These are phyloP conservation scores for Oncorhynchus mykiss DNA, from an alignment of 2,113 vertebrate genomes.

Conservation along the genomic window DNA sequence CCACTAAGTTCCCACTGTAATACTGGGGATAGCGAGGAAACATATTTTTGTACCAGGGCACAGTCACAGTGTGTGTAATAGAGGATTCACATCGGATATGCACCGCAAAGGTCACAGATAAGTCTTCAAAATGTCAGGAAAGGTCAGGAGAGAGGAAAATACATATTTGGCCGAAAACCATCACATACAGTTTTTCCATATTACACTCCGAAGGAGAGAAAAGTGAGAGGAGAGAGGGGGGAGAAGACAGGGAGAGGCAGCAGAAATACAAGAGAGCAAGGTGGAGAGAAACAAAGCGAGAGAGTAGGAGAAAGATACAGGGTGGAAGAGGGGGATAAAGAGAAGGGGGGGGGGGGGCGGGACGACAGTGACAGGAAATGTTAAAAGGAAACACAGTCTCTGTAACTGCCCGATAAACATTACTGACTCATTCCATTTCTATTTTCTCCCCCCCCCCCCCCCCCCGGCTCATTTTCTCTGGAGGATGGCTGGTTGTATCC, in stretches of 20 bases:
- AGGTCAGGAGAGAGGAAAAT: background rate
- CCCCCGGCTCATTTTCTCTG: background rate
- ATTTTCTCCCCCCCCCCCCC: too few relatives aligned
- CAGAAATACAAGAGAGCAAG: background rate
- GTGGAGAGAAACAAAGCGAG: background rate
- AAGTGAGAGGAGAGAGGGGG: background rate
- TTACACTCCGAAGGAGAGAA: background rate
- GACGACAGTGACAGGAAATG: background rate
- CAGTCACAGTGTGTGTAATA: background rate
- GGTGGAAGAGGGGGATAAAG: background rate
- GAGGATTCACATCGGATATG: background rate
- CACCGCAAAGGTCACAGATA: background rate
- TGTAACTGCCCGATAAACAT: background rate
- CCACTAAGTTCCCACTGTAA: too few relatives aligned
- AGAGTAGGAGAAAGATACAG: background rate
- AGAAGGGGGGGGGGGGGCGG: background rate
- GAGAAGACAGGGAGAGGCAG: background rate
- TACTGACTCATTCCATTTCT: background rate
- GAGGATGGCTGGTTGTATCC: background rate
- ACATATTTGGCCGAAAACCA: background rate
- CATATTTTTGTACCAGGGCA: too few relatives aligned
- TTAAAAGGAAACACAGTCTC: background rate
- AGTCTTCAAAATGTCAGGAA: background rate
- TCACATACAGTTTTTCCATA: background rate
- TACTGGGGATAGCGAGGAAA: too few relatives aligned